Base-by-base conservation (phyloP, 2,888 invertebrate species). In the Drosophila borborema region DNA sequence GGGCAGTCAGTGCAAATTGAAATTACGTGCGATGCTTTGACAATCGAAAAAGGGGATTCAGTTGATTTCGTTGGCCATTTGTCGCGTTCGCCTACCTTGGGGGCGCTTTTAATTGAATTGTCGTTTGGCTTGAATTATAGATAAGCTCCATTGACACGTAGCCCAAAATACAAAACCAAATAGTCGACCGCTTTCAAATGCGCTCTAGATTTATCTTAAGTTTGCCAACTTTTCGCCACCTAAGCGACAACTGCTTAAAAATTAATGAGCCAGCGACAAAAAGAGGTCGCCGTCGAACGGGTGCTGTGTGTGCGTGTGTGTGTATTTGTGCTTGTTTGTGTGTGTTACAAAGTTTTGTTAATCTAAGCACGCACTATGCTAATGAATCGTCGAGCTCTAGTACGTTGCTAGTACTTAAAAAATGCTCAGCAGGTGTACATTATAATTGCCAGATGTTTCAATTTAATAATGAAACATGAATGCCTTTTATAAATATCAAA, bases 101-200 rank as follows among this genome's bases (percentile, higher is more conserved):
- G 60, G 77, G 67, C 71, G 51, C 34, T 84, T 87, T 79, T 82
- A 86, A 86, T 86, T 88, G 89, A 86, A 89, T 82, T 74, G 65
- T 79, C 67, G 67, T 56, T 63, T 58, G 61, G 51, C 43, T 51
- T 84, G 82, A 89, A 83, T 83, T 88, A 86, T 88, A 74, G 72
- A 83, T 83, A 64, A 65, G 41, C 58, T 31, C 55, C 55, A 82
- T 71, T 87, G 82, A 87, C 88, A 83, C 71, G 61, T 8, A 23
- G 18, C 18, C 59, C 34, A 9, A 49, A 51, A 51, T 7, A 70
- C 64, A 40, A 46, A 23, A n/a, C 64, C 12, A 40, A 64, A 49
- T 55, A 40, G 60, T 54, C 68, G 48, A 74, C 58, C 45, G 71
- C 77, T 73, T 48, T 60, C 59, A 56, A 49, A 59, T n/a, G 65